Base-by-base conservation (phyloP, 1,140 invertebrate genomes). In the Heliconius hermathena region DNA sequence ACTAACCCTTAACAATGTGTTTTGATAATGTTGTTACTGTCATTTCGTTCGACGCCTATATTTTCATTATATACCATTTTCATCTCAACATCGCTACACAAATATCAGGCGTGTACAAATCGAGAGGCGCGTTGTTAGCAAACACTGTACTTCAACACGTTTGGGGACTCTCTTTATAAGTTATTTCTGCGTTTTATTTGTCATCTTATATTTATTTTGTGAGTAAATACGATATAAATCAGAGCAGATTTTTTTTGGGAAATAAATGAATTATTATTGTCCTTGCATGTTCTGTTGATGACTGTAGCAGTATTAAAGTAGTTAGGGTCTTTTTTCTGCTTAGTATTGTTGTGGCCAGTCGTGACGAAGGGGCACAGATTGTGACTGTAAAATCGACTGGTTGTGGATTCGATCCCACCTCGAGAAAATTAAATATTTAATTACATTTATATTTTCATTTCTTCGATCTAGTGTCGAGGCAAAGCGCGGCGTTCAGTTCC, bases 51-150 rank as follows among this genome's bases (percentile, higher is more conserved):
- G 60, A 66, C 60, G 11, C 4, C 22, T 66, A 29, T 66, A 46
- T 46, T 46, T 66, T 66, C 60, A 29, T 66, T 66, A 66, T 66
- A 66, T 66, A 66, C 3, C 60, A 66, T 29, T 66, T 29, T 66
- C 60, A 11, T n/a, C 60, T 66, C 13, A 29, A 66, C 41, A 16
- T 46, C 60, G 60, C 36, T 70, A 57, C 70, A 29, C 74, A 76
- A 76, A 76, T 26, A 70, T 22, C n/a, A 66, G 6, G 52, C 20
- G 36, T 22, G 52, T 33, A 60, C 20, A 74, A 38, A 38, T 57
- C 73, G 18, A 38, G 73, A 26, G 73, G 52, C 73, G 52, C 52
- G 52, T 57, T 71, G 60, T 76, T 76, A 22, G 36, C 74, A 76
- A 76, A 76, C 33, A 76, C 33, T 33, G 54, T 57, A 76, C 74